A percentile compares a stretch with the other conserved stretches of the same genome.
phyloP scores from a whole-genome alignment of 2,113 vertebrate species.

The Lutjanus erythropterus region DNA sequence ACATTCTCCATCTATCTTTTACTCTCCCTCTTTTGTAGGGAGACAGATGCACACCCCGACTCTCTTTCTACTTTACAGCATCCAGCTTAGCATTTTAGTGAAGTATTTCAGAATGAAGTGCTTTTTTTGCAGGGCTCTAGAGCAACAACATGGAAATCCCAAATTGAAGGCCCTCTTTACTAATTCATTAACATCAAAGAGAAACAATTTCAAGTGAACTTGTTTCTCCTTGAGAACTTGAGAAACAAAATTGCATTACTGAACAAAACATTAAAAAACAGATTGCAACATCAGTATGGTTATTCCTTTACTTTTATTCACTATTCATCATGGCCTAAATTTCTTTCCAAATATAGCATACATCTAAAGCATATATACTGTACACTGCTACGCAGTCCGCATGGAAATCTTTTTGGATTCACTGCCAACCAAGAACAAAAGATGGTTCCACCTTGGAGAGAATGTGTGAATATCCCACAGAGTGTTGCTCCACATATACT shows the following conservation, averaged over 20 bases:
- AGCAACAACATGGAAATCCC: conserved; percentile 45
- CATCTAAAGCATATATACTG: conserved; percentile 32
- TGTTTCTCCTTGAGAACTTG: conserved; percentile 45
- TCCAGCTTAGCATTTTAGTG: conserved; percentile 50
- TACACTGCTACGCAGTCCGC: conserved; percentile 50
- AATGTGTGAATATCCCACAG: conserved; percentile 62
- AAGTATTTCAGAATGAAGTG: conserved; percentile 41
- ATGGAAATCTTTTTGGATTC: conserved; percentile 61
- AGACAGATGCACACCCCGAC: conserved; percentile 19
- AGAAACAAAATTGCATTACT: conserved; percentile 42
- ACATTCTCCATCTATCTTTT: conserved; percentile 33
- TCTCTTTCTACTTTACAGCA: conserved; percentile 24
- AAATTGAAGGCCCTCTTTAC: conserved; percentile 44
- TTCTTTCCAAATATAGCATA: conserved; percentile 43
- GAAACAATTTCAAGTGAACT: conserved; percentile 42
- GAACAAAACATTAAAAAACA: conserved; percentile 46
- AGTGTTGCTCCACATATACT: conserved; percentile 70
- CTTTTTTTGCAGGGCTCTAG: conserved; percentile 13
- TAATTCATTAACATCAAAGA: conserved; percentile 62
- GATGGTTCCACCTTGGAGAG: conserved; percentile 54
- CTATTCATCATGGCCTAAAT: conserved; percentile 44
- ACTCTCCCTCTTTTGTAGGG: neutral
- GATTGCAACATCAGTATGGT: conserved; percentile 1
- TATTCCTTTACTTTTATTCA: conserved; percentile 31
- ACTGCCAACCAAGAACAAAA: conserved; percentile 68